These are phyloP conservation scores for Zaprionus ghesquierei DNA, from an alignment of 1,140 invertebrate species.

Conservation along the genomic window DNA sequence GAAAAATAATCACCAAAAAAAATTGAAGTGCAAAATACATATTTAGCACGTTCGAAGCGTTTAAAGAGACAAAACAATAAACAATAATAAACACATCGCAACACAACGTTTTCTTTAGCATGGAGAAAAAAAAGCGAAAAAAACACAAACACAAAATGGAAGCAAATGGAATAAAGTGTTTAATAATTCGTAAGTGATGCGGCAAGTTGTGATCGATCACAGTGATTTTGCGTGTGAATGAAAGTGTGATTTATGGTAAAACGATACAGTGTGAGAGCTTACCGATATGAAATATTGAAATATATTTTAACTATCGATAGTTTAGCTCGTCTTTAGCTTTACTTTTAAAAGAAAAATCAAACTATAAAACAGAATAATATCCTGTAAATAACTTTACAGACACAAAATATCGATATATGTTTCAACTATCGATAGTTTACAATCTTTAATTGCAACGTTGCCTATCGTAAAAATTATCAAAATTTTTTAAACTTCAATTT, in stretches of 20 bases:
- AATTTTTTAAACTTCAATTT: neutral
- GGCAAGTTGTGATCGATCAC: constrained; percentile 12
- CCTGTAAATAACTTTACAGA: no score
- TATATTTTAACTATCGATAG: neutral
- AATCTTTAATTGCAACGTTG: neutral
- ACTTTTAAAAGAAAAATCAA: no score
- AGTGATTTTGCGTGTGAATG: neutral
- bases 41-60: constrained; percentile 49
- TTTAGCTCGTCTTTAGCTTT: no score
- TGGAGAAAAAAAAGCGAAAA: constrained; percentile 5
- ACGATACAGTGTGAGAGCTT: no score
- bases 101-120: constrained; percentile 30
- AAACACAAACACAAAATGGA: constrained; percentile 22
- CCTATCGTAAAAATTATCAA: neutral
- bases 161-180: constrained; percentile 8
- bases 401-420: neutral
- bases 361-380: no score
- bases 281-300: neutral
- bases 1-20: constrained; percentile 38
- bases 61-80: constrained; percentile 41
- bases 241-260: neutral
- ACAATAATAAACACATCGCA: constrained; percentile 29
- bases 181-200: constrained; percentile 17
- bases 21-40: constrained; percentile 40
- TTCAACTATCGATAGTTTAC: neutral